Percentiles rank a stretch among this genome's conserved stretches.
These are phyloP conservation scores for Barnardius zonarius DNA, from an alignment of 2,113 vertebrate genomes.

Conservation along the genomic window DNA sequence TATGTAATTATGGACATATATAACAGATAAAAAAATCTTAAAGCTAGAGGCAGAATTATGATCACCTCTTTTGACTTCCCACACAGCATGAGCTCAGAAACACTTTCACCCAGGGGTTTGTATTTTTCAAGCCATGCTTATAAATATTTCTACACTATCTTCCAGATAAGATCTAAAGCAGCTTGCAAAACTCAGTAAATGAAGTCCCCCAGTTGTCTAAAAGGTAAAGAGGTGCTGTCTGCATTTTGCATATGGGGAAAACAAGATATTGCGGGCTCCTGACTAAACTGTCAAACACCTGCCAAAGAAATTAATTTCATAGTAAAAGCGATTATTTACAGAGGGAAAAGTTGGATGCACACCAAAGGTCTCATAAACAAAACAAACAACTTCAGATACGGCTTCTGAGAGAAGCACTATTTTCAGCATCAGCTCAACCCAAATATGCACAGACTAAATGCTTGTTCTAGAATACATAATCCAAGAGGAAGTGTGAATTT, in stretches of 20 bases:
- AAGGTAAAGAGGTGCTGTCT: neutral
- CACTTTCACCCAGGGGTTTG: neutral
- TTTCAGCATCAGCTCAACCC: neutral
- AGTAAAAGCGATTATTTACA: neutral
- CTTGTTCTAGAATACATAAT: neutral
- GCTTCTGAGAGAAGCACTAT: neutral
- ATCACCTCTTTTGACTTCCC: neutral
- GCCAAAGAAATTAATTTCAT: neutral
- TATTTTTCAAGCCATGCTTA: neutral
- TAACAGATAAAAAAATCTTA: neutral
- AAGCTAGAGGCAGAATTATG: neutral
- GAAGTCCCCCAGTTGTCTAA: neutral
- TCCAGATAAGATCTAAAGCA: neutral
- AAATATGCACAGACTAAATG: neutral
- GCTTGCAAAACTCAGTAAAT: neutral
- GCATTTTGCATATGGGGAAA: neutral
- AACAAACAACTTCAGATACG: neutral
- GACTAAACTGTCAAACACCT: neutral
- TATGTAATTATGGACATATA: neutral
- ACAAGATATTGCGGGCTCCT: neutral
- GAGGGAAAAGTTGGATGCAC: neutral
- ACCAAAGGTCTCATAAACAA: neutral
- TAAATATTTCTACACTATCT: neutral
- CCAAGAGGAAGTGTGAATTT: neutral
- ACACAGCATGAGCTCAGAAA: neutral